A percentile compares a stretch with the other conserved stretches of the same genome.
These are phyloP conservation scores for Cottus gobio DNA, from an alignment of 2,113 vertebrate species.

Conservation along the genomic window DNA sequence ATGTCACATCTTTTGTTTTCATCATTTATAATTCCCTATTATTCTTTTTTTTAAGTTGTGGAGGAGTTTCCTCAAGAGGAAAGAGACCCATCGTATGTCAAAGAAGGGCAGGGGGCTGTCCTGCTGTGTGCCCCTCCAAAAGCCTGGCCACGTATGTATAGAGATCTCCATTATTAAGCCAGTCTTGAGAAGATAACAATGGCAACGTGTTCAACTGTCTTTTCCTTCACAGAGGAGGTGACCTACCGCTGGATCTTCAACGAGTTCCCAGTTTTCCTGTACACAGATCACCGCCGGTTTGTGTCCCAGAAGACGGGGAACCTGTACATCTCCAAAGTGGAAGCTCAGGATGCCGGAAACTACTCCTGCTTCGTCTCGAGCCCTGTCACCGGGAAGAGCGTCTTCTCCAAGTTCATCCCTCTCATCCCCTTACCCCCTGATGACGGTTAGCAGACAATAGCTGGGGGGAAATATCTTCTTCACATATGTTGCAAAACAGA, in stretches of 20 bases:
- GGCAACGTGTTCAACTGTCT: not conserved
- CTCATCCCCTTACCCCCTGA: conserved; percentile 87
- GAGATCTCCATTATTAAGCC: not conserved
- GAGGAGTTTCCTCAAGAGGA: conserved; percentile 94
- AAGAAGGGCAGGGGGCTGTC: conserved; percentile 93
- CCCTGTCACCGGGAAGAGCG: conserved; percentile 92
- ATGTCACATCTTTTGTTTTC: not conserved
- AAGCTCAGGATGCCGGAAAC: conserved; percentile 93
- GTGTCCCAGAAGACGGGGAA: conserved; percentile 96
- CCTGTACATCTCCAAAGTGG: conserved; percentile 96
- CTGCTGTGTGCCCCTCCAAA: conserved; percentile 93
- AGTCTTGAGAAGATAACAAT: not conserved
- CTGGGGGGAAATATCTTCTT: not conserved
- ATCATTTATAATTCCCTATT: not conserved
- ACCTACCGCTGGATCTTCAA: conserved; percentile 97
- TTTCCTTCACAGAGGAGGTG: conserved; percentile 86
- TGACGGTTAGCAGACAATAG: conserved; percentile 46
- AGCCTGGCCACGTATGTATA: conserved; percentile 90
- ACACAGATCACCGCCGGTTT: conserved; percentile 91
- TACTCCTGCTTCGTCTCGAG: conserved; percentile 98
- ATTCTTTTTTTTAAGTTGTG: conserved; percentile 80
- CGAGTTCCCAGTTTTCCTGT: conserved; percentile 95
- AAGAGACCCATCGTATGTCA: conserved; percentile 88
- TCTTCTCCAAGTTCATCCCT: conserved; percentile 95
- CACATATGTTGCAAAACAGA: not conserved